phyloP scores from a whole-genome alignment of 2,888 invertebrate species.

The Bombylius discolor region DNA sequence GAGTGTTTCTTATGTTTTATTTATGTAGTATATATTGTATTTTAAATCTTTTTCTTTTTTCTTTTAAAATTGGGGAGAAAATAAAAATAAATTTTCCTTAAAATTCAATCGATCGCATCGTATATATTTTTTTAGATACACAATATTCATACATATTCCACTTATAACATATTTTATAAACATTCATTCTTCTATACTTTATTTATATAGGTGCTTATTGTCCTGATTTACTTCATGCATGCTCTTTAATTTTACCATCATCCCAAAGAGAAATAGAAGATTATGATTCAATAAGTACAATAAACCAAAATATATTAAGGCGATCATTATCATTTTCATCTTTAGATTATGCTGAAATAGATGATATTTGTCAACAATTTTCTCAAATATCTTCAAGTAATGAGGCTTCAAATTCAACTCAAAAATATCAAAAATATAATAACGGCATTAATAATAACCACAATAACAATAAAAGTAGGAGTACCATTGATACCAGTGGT shows the following conservation, averaged over 20 bases:
- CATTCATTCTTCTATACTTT: not conserved
- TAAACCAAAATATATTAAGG: conserved; percentile 16
- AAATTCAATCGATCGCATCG: too few species aligned
- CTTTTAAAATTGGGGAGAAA: too few species aligned
- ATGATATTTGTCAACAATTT: conserved; percentile 18
- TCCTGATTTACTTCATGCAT: conserved; percentile 32
- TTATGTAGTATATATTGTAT: too few species aligned
- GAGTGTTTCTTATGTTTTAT: not conserved
- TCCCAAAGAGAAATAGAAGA: conserved; percentile 20
- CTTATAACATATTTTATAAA: too few species aligned
- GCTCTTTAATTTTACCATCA: conserved; percentile 28
- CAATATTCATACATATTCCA: too few species aligned
- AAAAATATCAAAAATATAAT: not conserved
- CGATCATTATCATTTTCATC: conserved; percentile 17
- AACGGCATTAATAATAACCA: not conserved
- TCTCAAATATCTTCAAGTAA: conserved; percentile 1
- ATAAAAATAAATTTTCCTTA: too few species aligned
- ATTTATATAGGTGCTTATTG: conserved; percentile 28
- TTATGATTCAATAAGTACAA: not conserved
- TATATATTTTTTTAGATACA: too few species aligned
- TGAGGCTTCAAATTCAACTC: not conserved
- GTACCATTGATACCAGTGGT: not conserved
- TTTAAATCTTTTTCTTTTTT: too few species aligned
- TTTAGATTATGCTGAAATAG: conserved; percentile 32
- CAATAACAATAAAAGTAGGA: not conserved